Percentiles rank a stretch among this genome's conserved stretches.
These are phyloP conservation scores for Sarcophaga subvicina DNA, from an alignment of 2,888 invertebrate genomes.

Conservation along the genomic window DNA sequence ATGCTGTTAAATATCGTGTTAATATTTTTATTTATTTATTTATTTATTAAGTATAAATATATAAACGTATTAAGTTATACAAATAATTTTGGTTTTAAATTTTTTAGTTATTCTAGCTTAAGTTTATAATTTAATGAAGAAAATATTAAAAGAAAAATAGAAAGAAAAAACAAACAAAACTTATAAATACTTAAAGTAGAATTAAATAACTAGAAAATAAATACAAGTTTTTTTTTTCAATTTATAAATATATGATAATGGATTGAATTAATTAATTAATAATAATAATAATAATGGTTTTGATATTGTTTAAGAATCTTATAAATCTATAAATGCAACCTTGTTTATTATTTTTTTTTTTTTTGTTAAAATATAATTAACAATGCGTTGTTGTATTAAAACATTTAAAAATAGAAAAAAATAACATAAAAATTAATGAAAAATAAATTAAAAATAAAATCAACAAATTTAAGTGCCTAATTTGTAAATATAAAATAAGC, in stretches of 20 bases:
- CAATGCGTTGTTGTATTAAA: neutral
- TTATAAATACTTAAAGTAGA: slow-evolving; percentile 13
- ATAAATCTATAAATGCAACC: neutral
- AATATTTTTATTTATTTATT: neutral
- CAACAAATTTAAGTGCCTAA: neutral
- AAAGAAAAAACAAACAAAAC: neutral
- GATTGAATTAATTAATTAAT: neutral
- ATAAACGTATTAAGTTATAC: slow-evolving; percentile 44
- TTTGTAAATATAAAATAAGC: neutral
- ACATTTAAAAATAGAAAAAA: neutral
- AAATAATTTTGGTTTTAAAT: slow-evolving; percentile 3
- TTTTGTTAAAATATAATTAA: neutral
- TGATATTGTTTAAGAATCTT: neutral
- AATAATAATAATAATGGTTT: neutral
- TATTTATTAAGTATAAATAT: slow-evolving; percentile 26
- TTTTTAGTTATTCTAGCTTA: slow-evolving; percentile 10
- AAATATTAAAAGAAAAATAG: neutral
- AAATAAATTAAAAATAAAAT: neutral
- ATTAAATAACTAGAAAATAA: slow-evolving; percentile 53
- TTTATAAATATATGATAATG: neutral
- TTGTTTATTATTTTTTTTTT: neutral
- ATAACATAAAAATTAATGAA: neutral
- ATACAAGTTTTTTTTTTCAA: slow-evolving; percentile 28
- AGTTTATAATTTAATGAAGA: neutral
- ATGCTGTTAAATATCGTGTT: no score